Evolutionary conservation across 2,888 invertebrate species (phyloP), one percentile per base, ranked within the genome.

Genomic region (Gordius sp.): DNA sequence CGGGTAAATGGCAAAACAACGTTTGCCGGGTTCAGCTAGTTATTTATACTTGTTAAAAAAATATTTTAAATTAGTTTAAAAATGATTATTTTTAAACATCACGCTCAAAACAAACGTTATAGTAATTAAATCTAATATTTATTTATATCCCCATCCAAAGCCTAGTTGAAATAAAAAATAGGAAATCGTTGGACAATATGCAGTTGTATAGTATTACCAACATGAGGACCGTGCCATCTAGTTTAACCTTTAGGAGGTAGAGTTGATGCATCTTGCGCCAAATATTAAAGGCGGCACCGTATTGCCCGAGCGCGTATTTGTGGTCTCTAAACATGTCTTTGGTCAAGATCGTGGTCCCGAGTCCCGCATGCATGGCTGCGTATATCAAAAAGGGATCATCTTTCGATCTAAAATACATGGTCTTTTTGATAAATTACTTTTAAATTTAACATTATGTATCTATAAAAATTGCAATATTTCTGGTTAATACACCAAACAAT

Each of bases 221-320:
- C 4, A 20, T 47, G 20, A 18, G 8, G 20, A 47, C 16, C 4
- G 8, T 13, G 4, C 47, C 47, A 47, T 47, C 20, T 4, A 23
- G 47, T 47, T 20, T 47, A 20, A 47, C 47, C 47, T 47, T 47
- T 20, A 47, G 20, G 4, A 47, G 20, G 47, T 47, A 47, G 4
- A 47, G 20, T 20, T 47, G 47, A 20, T 47, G 47, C 47, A 47
- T 47, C 20, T 47, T 47, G 8, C 47, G 8, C 47, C 47, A 47
- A 4, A 20, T 47, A 23, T 47, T 23, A 47, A 47, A 47, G 4
- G 23, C 20, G 4, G 8, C 4, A n/a, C n/a, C 8, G 20, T 47
- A 20, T 33, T 33, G 8, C 20, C 47, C 47, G n/a, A 47, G 23
- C 20, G 20, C 4, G 20, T n/a, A 8, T 20, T 47, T 47, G 23